Conservation (phyloP, 2,113 vertebrate species). For the Menidia beryllina region DNA sequence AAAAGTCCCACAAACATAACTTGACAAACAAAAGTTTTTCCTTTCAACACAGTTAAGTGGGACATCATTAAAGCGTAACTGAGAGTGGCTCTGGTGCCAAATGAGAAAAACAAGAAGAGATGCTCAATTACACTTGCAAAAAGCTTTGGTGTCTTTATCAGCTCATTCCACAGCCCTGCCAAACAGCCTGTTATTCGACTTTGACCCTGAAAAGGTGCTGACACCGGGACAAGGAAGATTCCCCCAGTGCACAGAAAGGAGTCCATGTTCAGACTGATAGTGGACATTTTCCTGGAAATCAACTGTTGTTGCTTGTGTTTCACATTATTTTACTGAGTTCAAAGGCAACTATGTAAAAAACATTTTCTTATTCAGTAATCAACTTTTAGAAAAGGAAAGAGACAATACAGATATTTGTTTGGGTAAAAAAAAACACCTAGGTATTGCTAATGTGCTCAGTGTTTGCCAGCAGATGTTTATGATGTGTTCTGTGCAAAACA, state of each 20-base stretch:
- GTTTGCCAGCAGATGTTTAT: background rate
- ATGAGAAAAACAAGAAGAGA: background rate
- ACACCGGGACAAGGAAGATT: conserved; percentile 28
- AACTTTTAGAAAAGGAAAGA: background rate
- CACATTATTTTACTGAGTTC: conserved; percentile 5
- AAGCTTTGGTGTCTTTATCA: background rate
- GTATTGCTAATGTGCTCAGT: background rate
- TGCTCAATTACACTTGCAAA: background rate
- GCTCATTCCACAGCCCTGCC: background rate
- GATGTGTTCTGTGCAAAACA: background rate
- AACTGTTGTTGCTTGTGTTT: conserved; percentile 8
- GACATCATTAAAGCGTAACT: background rate
- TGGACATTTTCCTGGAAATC: conserved; percentile 28
- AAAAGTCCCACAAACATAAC: background rate
- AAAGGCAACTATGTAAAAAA: conserved; percentile 10
- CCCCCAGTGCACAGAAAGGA: conserved; percentile 9
- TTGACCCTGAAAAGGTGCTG: conserved; percentile 33
- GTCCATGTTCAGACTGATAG: conserved; percentile 18
- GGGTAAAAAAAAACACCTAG: background rate
- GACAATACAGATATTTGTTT: too few relatives aligned
- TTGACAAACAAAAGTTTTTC: background rate
- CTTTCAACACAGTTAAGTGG: background rate
- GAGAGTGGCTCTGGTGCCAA: background rate
- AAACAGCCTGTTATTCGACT: conserved; percentile 3
- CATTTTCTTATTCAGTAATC: background rate